Evolutionary conservation across 1,140 invertebrate species (phyloP).

Genomic region (Sitodiplosis mosellana): DNA sequence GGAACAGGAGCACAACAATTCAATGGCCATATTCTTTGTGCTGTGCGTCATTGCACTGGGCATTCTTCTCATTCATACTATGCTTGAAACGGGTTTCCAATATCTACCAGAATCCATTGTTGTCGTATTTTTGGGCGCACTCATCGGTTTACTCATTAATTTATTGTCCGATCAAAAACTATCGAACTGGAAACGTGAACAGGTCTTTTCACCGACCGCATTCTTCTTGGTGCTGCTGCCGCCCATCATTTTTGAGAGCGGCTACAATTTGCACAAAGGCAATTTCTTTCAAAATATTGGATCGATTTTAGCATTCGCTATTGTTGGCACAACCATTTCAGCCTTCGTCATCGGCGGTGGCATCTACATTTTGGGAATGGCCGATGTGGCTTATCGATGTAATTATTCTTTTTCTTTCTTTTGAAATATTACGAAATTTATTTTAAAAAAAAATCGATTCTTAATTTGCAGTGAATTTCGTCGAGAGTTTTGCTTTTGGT

Average conservation of each 20-base stretch:
- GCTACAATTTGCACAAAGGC: conserved; percentile 95
- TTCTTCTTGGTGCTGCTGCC: conserved; percentile 95
- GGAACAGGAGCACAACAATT: conserved; percentile 89
- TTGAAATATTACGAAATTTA: background rate
- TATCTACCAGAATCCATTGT: conserved; percentile 95
- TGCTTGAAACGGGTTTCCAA: conserved; percentile 89
- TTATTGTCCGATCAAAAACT: conserved; percentile 78
- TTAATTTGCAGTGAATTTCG: conserved; percentile 33
- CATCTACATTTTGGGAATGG: conserved; percentile 81
- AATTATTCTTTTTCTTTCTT: conserved; percentile 20
- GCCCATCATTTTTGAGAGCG: conserved; percentile 97
- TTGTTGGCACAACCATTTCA: conserved; percentile 89
- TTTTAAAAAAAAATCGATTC: conserved; percentile 5
- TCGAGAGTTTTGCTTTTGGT: conserved; percentile 96
- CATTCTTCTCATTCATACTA: conserved; percentile 82
- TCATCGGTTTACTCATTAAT: conserved; percentile 82
- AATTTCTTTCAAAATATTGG: conserved; percentile 99
- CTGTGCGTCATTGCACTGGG: conserved; percentile 80
- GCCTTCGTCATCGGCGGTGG: conserved; percentile 87
- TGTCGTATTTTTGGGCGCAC: conserved; percentile 85
- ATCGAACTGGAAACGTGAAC: conserved; percentile 88
- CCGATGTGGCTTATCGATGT: conserved; percentile 73
- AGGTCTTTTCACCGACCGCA: conserved; percentile 90
- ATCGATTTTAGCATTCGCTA: conserved; percentile 86
- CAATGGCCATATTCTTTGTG: conserved; percentile 93